Evolutionary conservation across 2,797 vertebrate genomes (phyloP), one percentile per base, ranked within the genome.

Genomic region (Sarcoramphus papa): DNA sequence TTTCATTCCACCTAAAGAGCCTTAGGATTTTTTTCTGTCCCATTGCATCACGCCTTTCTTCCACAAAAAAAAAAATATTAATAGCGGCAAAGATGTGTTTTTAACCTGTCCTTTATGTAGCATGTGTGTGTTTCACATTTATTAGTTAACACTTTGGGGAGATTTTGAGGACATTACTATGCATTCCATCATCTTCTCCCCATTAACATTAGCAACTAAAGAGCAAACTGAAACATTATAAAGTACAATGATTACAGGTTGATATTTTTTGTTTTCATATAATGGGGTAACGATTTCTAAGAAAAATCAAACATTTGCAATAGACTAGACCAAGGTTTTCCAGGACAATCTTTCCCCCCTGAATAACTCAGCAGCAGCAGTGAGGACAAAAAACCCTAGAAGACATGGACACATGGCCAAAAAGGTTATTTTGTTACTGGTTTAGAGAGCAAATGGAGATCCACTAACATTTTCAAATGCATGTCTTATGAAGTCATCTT

Each of bases 371-470:
- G 27, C 6, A 51, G 31, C 31, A 87, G 14, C 8, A 56, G 4
- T 2, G 14, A 45, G 47, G 5, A 27, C 40, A 59, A 53, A 59
- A 48, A 13, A 3, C 0, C 6, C 31, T 14, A 30, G 6, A 53
- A 54, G 24, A 74, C 9, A 60, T 4, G 0, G 15, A 62, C 5
- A 28, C 4, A 27, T 0, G 3, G 16, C 14, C 56, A 54, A 62
- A 37, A 73, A 56, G 2, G 18, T 50, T 84, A 65, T 23, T 84
- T 63, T 43, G 30, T 35, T 43, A 79, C 22, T 69, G 31, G 22
- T 90, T 43, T 28, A 75, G 33, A 72, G 10, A 27, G 16, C 54
- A 85, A 43, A 45, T 28, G 45, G 16, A 56, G 68, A 87, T 9
- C 5, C 57, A 70, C 43, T 33, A 51, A 67, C 14, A 51, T 40